These are phyloP conservation scores for Pithys albifrons DNA, from an alignment of 2,113 vertebrate species.

Conservation along the genomic window DNA sequence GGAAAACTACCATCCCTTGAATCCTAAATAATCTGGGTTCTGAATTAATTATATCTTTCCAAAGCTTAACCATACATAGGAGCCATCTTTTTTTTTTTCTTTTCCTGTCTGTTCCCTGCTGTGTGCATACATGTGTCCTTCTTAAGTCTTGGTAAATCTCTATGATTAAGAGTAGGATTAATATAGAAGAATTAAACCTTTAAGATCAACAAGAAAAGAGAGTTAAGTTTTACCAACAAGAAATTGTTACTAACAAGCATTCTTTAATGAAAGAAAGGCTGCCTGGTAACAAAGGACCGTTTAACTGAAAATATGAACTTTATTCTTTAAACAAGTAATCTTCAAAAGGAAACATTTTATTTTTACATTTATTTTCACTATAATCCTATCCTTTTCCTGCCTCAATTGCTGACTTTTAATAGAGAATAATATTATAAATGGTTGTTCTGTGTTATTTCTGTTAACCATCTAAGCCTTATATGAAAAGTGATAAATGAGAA, in stretches of 20 bases:
- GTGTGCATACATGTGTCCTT: constrained; percentile 17
- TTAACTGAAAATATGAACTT: constrained; percentile 5
- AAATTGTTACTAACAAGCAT: constrained; percentile 46
- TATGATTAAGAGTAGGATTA: constrained; percentile 62
- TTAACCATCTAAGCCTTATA: background rate
- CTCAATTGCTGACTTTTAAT: background rate
- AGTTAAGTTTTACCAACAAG: constrained; percentile 42
- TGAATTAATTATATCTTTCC: constrained; percentile 59
- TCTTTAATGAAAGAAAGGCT: constrained; percentile 36
- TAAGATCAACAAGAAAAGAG: constrained; percentile 46
- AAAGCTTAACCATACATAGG: constrained; percentile 49
- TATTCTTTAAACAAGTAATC: background rate
- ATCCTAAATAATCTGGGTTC: constrained; percentile 50
- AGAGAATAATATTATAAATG: background rate
- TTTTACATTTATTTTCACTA: constrained; percentile 38
- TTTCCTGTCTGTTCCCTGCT: constrained; percentile 39
- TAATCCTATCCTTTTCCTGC: background rate
- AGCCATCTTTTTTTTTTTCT: background rate
- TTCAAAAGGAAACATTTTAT: constrained; percentile 32
- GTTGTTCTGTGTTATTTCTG: background rate
- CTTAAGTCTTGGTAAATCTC: constrained; percentile 47
- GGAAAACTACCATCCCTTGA: background rate
- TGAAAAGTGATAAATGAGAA: background rate
- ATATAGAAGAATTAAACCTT: constrained; percentile 55
- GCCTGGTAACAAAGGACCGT: background rate